Evolutionary conservation across 2,888 invertebrate genomes (phyloP), one percentile per base, ranked within the genome.

Genomic region (Polietes domitor): DNA sequence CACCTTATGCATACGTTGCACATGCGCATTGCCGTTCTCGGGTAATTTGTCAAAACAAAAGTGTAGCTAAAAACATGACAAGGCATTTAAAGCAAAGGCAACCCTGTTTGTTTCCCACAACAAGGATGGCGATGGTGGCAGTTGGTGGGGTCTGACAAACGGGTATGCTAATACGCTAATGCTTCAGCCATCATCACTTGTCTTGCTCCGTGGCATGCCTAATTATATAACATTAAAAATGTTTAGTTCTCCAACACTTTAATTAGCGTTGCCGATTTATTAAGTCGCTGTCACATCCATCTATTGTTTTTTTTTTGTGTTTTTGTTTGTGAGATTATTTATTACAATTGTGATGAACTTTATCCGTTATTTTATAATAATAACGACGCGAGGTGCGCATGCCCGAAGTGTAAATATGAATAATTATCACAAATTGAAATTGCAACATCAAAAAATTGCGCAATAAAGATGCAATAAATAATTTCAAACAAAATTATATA

Each of bases 271-370:
- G 37, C 2, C n/a, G 47, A n/a, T 47, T 47, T 4, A 47, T 47
- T 47, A n/a, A n/a, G 2, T 41, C 41, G 43, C 5, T 10, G 3
- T 41, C 9, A 17, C 63, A 32, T 43, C 61, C 43, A 24, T 37
- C 37, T 7, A 37, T 37, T 37, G 6, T 32, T 37, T 37, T 12
- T 7, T 3, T 12, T 37, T 68, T 68, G 65, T 41, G 1, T 63
- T 19, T 5, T 63, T 32, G 37, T 5, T 63, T 32, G 19, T 43
- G 21, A 5, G 15, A 10, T 12, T 41, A 77, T 78, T 74, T 75
- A 78, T 61, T 77, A 83, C 77, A 77, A 63, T 41, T 65, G 55
- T 26, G 47, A 76, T 83, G 76, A 76, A 83, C 72, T 73, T 73
- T 68, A 43, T 12, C n/a, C 21, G 19, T 5, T 21, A 53, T 53